Conservation (phyloP, 2,888 invertebrate species). For the Andrena fulva region DNA sequence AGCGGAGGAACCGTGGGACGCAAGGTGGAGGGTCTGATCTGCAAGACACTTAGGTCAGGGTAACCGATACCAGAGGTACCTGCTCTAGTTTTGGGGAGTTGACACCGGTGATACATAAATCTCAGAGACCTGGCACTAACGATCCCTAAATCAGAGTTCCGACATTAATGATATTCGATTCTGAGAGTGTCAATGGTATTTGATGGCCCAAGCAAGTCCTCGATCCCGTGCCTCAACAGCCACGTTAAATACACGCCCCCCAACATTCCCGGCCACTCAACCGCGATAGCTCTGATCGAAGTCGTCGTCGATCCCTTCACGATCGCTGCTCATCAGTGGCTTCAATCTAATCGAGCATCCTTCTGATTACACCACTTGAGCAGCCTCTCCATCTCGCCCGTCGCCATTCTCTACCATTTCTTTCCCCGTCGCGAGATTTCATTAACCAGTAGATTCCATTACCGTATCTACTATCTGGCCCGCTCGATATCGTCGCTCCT, state of each 20-base stretch:
- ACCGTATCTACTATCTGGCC: constrained; percentile 8
- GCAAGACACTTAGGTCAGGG: too few relatives aligned
- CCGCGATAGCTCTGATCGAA: constrained; percentile 19
- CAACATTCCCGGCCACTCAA: constrained; percentile 34
- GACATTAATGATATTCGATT: too few relatives aligned
- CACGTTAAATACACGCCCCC: constrained; percentile 7
- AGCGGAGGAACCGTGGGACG: too few relatives aligned
- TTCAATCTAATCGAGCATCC: constrained; percentile 36
- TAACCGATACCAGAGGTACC: too few relatives aligned
- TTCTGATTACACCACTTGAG: constrained; percentile 31
- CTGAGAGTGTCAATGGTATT: too few relatives aligned
- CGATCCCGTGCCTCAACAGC: too few relatives aligned
- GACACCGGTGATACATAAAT: too few relatives aligned
- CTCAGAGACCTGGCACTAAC: too few relatives aligned
- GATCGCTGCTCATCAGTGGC: neutral
- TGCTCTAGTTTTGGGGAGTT: too few relatives aligned
- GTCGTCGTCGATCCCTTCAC: neutral
- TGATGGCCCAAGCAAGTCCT: too few relatives aligned
- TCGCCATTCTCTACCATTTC: neutral
- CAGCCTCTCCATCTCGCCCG: neutral
- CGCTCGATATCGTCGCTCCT: constrained; percentile 13
- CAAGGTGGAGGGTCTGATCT: too few relatives aligned
- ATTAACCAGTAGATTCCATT: constrained; percentile 41
- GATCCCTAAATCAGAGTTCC: too few relatives aligned
- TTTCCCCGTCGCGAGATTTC: constrained; percentile 14